Percentiles rank a stretch among this genome's conserved stretches.
These are phyloP conservation scores for Anomalospiza imberbis DNA, from an alignment of 2,797 vertebrate species.

Conservation along the genomic window DNA sequence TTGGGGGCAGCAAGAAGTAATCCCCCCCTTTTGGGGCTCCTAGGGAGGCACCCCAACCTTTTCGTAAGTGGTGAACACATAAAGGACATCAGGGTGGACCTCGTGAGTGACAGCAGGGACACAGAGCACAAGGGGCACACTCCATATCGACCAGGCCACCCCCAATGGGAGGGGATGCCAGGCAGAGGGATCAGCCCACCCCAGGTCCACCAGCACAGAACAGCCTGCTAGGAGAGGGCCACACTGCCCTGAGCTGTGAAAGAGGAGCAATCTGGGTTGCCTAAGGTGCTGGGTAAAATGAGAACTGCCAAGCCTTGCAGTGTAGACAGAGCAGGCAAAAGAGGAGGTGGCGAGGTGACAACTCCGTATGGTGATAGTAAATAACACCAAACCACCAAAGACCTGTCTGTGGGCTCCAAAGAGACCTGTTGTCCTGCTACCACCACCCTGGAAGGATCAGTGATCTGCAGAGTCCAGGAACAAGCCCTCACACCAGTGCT, in stretches of 20 bases:
- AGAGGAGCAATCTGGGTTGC: neutral
- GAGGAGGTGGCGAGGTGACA: neutral
- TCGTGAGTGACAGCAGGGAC: neutral
- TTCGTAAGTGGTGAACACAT: fast-evolving
- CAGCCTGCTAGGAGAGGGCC: neutral
- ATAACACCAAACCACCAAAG: neutral
- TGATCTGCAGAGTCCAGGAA: neutral
- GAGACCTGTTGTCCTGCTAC: neutral
- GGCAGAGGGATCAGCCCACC: neutral
- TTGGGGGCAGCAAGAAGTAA: neutral
- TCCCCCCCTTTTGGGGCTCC: neutral
- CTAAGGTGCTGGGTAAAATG: neutral
- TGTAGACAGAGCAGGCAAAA: neutral
- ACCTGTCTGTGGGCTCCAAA: neutral
- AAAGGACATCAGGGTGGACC: neutral
- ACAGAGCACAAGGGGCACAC: neutral
- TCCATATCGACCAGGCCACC: fast-evolving
- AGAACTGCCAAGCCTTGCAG: neutral
- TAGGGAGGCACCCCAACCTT: neutral
- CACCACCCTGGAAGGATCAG: neutral
- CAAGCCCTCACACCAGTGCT: neutral
- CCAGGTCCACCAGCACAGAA: neutral
- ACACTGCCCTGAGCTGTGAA: neutral
- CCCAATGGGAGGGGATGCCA: neutral
- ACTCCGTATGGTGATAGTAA: fast-evolving